These are phyloP conservation scores for Formica selysi DNA, from an alignment of 1,140 invertebrate genomes.

Conservation along the genomic window DNA sequence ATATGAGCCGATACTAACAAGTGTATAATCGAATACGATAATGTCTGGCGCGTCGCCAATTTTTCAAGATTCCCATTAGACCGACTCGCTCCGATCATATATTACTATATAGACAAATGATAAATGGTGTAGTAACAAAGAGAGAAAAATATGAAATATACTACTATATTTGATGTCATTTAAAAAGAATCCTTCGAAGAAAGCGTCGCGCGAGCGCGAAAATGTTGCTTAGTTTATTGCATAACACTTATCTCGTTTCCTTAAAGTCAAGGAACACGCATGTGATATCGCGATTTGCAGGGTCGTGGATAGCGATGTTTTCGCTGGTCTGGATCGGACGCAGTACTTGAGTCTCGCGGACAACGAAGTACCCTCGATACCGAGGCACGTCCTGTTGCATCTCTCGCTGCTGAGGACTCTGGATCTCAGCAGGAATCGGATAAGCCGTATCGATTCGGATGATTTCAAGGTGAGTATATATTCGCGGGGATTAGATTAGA, in stretches of 20 bases:
- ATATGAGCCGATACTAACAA: constrained; percentile 70
- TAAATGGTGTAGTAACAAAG: constrained; percentile 32
- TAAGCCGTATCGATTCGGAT: constrained; percentile 88
- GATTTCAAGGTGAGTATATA: constrained; percentile 88
- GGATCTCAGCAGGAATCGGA: constrained; percentile 91
- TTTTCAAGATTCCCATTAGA: constrained; percentile 54
- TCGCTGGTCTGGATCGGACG: constrained; percentile 90
- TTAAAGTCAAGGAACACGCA: constrained; percentile 21
- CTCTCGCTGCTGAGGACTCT: constrained; percentile 91
- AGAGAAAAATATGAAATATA: neutral
- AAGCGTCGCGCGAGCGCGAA: neutral
- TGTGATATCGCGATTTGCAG: constrained; percentile 83
- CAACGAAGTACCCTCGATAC: constrained; percentile 90
- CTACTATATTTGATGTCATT: neutral
- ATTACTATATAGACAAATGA: constrained; percentile 27
- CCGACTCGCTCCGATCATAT: neutral
- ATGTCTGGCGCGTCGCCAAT: constrained; percentile 44
- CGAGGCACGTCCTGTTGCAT: constrained; percentile 90
- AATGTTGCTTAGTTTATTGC: neutral
- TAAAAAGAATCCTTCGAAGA: neutral
- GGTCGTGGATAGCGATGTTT: constrained; percentile 89
- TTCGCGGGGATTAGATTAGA: neutral
- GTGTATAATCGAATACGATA: constrained; percentile 80
- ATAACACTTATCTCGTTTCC: neutral
- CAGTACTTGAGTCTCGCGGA: constrained; percentile 91